These are phyloP conservation scores for Anarrhichthys ocellatus DNA, from an alignment of 2,113 vertebrate genomes.

Conservation along the genomic window DNA sequence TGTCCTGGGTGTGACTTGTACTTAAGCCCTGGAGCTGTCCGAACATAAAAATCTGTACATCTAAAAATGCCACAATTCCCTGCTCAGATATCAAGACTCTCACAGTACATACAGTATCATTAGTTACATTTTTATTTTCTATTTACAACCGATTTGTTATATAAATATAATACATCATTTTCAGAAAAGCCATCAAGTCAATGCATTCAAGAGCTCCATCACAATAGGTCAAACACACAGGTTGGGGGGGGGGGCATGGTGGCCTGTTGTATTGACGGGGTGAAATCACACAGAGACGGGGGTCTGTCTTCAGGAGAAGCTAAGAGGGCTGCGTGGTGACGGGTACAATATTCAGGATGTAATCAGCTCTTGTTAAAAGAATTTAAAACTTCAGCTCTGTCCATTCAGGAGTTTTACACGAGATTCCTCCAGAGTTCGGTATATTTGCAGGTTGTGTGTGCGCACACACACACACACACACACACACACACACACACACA, in stretches of 20 bases:
- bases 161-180: slow-evolving; percentile 99
- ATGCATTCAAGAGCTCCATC: slow-evolving; percentile 89
- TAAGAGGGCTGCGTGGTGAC: not conserved
- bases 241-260: not conserved
- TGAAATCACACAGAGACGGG: not conserved
- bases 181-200: slow-evolving; percentile 89
- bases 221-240: slow-evolving; percentile 81
- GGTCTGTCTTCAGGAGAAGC: not conserved
- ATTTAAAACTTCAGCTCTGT: slow-evolving; percentile 22
- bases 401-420: not conserved
- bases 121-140: slow-evolving; percentile 85
- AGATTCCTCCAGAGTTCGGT: not conserved
- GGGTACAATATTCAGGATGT: slow-evolving; percentile 31
- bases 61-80: not conserved
- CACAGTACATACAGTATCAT: slow-evolving; percentile 15
- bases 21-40: not conserved
- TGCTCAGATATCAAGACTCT: not conserved
- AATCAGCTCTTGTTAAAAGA: slow-evolving; percentile 30
- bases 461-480: no score
- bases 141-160: slow-evolving; percentile 99
- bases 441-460: slow-evolving; percentile 5
- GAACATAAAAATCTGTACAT: not conserved
- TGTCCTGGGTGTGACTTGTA: no score
- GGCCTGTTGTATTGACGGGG: slow-evolving; percentile 10
- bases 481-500: not conserved